These are phyloP conservation scores for Lordiphosa mommai DNA, from an alignment of 1,140 invertebrate genomes.

Conservation along the genomic window DNA sequence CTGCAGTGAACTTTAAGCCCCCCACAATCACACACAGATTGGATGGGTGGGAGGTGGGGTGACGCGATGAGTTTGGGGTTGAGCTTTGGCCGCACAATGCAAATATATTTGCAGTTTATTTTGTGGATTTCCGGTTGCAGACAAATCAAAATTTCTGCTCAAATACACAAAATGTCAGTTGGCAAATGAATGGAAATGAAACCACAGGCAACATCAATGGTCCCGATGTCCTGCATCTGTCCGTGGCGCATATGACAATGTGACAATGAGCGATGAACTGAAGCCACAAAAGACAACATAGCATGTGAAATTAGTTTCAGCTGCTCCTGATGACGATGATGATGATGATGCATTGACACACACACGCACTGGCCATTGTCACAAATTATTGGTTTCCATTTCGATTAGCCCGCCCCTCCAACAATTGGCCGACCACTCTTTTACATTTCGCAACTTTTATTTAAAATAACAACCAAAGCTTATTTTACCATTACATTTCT, in stretches of 20 bases:
- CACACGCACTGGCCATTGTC: conserved; percentile 11
- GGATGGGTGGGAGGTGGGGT: neutral
- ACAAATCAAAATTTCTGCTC: conserved; percentile 74
- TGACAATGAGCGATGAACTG: conserved; percentile 62
- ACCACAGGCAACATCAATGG: conserved; percentile 40
- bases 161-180: conserved; percentile 62
- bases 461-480: conserved; percentile 33
- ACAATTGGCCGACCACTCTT: neutral
- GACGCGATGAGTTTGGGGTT: conserved; percentile 3
- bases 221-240: conserved; percentile 17
- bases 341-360: conserved; percentile 10
- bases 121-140: conserved; percentile 74
- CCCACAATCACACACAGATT: conserved; percentile 10
- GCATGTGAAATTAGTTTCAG: conserved; percentile 66
- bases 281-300: conserved; percentile 69
- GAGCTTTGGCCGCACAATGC: conserved; percentile 28
- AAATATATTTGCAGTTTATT: conserved; percentile 74
- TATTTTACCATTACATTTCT: conserved; percentile 43
- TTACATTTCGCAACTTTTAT: conserved; percentile 38
- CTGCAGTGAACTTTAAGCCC: conserved; percentile 54
- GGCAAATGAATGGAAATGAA: conserved; percentile 66
- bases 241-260: conserved; percentile 42
- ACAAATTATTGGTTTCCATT: conserved; percentile 53
- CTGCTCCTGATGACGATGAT: conserved; percentile 3
- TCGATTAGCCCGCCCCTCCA: conserved; percentile 5